These are phyloP conservation scores for Yponomeuta evonymella DNA, from an alignment of 2,888 invertebrate genomes.

Conservation along the genomic window DNA sequence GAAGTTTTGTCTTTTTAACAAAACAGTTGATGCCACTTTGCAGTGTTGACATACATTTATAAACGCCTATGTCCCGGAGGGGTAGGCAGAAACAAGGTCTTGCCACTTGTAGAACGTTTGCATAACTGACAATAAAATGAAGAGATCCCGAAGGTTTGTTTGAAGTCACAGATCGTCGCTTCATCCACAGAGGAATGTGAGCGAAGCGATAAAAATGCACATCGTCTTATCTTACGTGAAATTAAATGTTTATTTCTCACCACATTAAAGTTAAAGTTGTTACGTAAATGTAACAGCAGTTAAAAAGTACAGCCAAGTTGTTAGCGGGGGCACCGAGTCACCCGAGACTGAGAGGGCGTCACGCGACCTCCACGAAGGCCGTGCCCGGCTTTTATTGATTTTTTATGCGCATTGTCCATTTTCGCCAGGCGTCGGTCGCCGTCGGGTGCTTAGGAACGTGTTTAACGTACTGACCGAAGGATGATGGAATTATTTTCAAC, in stretches of 20 bases:
- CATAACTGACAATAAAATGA: too few relatives aligned
- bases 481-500: background rate
- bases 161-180: background rate
- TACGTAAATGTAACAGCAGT: too few relatives aligned
- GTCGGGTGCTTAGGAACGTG: background rate
- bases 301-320: slow-evolving; percentile 2
- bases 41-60: background rate
- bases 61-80: too few relatives aligned
- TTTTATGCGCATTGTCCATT: slow-evolving; percentile 74
- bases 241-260: too few relatives aligned
- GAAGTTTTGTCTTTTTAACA: too few relatives aligned
- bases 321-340: slow-evolving; percentile 33
- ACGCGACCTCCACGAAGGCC: slow-evolving; percentile 68
- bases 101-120: too few relatives aligned
- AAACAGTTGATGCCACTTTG: background rate
- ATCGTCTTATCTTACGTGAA: background rate
- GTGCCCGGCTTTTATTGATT: slow-evolving; percentile 70
- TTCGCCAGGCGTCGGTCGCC: slow-evolving; percentile 25
- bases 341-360: slow-evolving; percentile 36
- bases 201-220: background rate
- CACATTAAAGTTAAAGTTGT: too few relatives aligned
- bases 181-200: background rate
- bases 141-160: background rate
- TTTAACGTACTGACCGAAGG: background rate
- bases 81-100: too few relatives aligned